phyloP scores from a whole-genome alignment of 2,113 vertebrate genomes.

The Oostethus manadensis region DNA sequence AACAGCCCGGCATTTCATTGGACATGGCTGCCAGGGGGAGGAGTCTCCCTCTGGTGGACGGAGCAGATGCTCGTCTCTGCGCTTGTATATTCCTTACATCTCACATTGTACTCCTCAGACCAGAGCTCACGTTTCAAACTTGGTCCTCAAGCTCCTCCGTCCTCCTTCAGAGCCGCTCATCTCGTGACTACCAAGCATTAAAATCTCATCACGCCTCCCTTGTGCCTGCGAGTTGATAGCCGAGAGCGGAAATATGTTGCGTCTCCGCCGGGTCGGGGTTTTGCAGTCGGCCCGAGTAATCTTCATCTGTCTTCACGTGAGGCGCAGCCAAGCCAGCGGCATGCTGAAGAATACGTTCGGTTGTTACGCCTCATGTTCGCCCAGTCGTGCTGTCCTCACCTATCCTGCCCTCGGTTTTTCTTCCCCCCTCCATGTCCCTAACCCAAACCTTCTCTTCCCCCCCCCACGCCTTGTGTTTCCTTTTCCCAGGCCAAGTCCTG shows the following conservation, averaged over 20 bases:
- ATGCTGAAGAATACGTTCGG: conserved; percentile 22
- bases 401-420: conserved; percentile 19
- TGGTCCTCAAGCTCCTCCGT: background rate
- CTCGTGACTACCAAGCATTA: conserved; percentile 31
- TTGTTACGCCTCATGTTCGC: conserved; percentile 8
- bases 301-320: conserved; percentile 25
- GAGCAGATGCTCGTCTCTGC: background rate
- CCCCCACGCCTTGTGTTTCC: background rate
- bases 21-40: too few relatives aligned
- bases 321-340: conserved; percentile 14
- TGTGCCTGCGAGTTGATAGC: conserved; percentile 32
- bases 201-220: conserved; percentile 45
- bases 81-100: background rate
- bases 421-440: conserved; percentile 3
- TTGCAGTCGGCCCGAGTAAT: conserved; percentile 31
- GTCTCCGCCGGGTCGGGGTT: conserved; percentile 31
- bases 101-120: background rate
- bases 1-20: too few relatives aligned
- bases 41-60: too few relatives aligned
- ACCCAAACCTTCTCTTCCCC: conserved; percentile 6
- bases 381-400: background rate
- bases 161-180: background rate
- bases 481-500: conserved; percentile 69
- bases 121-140: background rate
- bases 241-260: conserved; percentile 35